Conservation (phyloP, 2,888 invertebrate genomes). For the Exephanes ischioxanthus region DNA sequence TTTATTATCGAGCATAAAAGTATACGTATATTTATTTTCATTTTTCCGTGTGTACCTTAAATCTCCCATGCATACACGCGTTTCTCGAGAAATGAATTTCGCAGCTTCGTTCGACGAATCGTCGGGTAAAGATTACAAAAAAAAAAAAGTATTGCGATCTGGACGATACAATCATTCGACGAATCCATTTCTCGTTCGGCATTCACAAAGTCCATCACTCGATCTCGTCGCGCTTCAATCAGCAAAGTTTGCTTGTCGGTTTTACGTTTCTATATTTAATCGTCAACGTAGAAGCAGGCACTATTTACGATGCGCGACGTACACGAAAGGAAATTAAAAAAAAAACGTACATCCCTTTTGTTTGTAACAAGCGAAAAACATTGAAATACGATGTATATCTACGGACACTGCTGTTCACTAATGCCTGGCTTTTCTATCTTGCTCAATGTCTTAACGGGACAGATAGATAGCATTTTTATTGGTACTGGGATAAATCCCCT, state of each 20-base stretch:
- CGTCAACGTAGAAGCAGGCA: constrained; percentile 3
- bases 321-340: background rate
- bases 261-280: background rate
- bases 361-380: constrained; percentile 28
- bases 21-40: constrained; percentile 44
- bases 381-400: constrained; percentile 13
- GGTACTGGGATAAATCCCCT: too few relatives aligned
- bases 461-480: too few relatives aligned
- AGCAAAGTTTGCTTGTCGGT: background rate
- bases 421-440: too few relatives aligned
- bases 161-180: background rate
- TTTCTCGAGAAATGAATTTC: background rate
- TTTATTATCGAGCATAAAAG: constrained; percentile 46
- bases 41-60: background rate
- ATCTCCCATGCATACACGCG: background rate
- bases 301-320: background rate
- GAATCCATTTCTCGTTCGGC: background rate
- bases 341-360: constrained; percentile 17
- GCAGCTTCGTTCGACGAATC: background rate
- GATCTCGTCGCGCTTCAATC: background rate
- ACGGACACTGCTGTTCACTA: background rate
- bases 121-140: background rate
- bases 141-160: background rate
- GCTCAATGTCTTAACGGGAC: background rate
- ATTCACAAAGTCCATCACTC: too few relatives aligned